Base-by-base conservation (phyloP, 1,140 invertebrate genomes). In the Leucophenga varia region DNA sequence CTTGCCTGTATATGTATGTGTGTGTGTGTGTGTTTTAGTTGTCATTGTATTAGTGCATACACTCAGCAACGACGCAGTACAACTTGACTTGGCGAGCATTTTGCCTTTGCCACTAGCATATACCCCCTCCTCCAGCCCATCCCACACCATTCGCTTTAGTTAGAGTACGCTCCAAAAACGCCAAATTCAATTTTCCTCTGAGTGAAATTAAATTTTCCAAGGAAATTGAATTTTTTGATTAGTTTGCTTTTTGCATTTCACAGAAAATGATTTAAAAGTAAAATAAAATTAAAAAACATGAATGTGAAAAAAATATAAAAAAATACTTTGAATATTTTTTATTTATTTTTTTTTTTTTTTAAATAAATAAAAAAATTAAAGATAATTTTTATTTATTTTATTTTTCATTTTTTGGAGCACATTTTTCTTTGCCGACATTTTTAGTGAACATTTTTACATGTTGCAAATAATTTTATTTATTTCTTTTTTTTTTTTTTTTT, bases 191-290 rank as follows among this genome's bases (percentile, higher is more conserved):
- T 67, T 67, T 67, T 67, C 64, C 59, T n/a, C 54, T 63, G 64
- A 67, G 59, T 51, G 67, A 67, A 67, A 67, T 67, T 67, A 67
- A 67, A 67, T 67, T 65, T 65, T 67, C 63, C 63, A 67, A 67
- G 63, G 63, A 67, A 67, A 67, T 67, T 67, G 63, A 67, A 67
- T 67, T 67, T 67, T 67, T 67, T 67, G 63, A 67, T 67, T 67
- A 67, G 63, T 67, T 67, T 67, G 63, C 63, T 63, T 67, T 65
- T 65, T 65, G 63, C 63, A 65, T 65, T 53, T 63, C 63, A 20
- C 56, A 63, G 59, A 44, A 52, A 44, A 52, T 63, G 59, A 67
- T 67, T 67, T 67, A 67, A 67, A 67, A 67, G 63, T 59, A 63
- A 67, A 67, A 67, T 63, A 37, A 61, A 65, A 57, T 67, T 67